Evolutionary conservation across 2,797 vertebrate species (phyloP).

Genomic region (Telmatherina bonti): DNA sequence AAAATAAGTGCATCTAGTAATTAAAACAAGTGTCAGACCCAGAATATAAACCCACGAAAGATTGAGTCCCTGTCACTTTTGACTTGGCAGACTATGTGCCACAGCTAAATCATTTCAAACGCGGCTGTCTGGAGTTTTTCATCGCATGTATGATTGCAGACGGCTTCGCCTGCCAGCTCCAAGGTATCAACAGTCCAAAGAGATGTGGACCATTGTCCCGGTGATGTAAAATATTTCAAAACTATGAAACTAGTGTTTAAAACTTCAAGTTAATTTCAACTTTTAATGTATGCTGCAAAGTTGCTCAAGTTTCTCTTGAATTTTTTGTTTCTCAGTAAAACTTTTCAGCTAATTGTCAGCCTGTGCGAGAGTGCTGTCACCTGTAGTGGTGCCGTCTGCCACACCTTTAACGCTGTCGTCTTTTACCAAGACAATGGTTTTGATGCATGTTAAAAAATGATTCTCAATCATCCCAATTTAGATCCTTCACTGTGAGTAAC

Average conservation of each 20-base stretch:
- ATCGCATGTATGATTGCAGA: slow-evolving; percentile 14
- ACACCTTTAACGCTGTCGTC: slow-evolving; percentile 23
- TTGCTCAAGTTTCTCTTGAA: neutral
- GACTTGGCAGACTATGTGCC: slow-evolving; percentile 57
- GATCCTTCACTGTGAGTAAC: slow-evolving; percentile 48
- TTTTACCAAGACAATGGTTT: slow-evolving; percentile 41
- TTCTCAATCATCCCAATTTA: slow-evolving; percentile 46
- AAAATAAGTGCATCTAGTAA: slow-evolving; percentile 48
- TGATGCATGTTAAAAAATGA: slow-evolving; percentile 36
- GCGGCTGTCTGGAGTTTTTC: slow-evolving; percentile 15
- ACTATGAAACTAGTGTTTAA: slow-evolving; percentile 1
- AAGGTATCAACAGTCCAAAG: slow-evolving; percentile 21
- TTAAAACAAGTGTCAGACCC: slow-evolving; percentile 40
- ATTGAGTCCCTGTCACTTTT: slow-evolving; percentile 30
- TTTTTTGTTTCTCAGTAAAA: neutral
- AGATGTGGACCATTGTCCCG: slow-evolving; percentile 24
- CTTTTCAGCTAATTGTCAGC: slow-evolving; percentile 17
- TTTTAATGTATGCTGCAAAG: neutral
- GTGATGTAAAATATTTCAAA: slow-evolving; percentile 14
- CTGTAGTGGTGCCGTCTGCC: slow-evolving; percentile 41
- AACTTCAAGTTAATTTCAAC: neutral
- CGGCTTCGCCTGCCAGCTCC: slow-evolving; percentile 21
- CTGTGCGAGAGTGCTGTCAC: slow-evolving; percentile 39
- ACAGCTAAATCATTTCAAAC: slow-evolving; percentile 55
- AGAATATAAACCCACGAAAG: slow-evolving; percentile 33